Percentiles rank a stretch among this genome's conserved stretches.
phyloP scores from a whole-genome alignment of 2,888 invertebrate genomes.

The Apamea anceps region DNA sequence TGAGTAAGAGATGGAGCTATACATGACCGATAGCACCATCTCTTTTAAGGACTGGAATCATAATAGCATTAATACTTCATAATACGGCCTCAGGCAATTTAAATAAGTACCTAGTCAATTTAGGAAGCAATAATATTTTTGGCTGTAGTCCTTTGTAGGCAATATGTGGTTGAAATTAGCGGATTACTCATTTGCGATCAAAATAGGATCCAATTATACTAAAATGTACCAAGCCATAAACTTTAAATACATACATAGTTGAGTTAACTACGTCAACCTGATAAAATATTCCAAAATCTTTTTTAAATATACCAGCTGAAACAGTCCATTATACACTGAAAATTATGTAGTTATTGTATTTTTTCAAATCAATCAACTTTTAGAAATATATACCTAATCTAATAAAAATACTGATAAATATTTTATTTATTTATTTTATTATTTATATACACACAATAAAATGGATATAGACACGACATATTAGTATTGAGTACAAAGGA shows the following conservation, averaged over 20 bases:
- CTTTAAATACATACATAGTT: not conserved
- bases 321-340: not conserved
- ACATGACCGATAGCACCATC: not conserved
- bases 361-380: not conserved
- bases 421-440: too few relatives aligned
- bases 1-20: not conserved
- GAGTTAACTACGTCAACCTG: constrained; percentile 7
- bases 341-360: not conserved
- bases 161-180: not conserved
- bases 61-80: too few relatives aligned
- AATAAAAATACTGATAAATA: too few relatives aligned
- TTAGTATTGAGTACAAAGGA: too few relatives aligned
- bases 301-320: not conserved
- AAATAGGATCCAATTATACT: not conserved
- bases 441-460: too few relatives aligned
- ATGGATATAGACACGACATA: too few relatives aligned
- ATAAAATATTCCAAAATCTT: not conserved
- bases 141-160: not conserved
- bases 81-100: not conserved
- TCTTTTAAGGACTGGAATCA: too few relatives aligned
- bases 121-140: not conserved
- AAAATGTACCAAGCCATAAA: not conserved
- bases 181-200: constrained; percentile 9
- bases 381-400: not conserved
- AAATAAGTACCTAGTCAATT: not conserved